phyloP scores from a whole-genome alignment of 2,113 vertebrate species.

The Trichomycterus rosablanca region DNA sequence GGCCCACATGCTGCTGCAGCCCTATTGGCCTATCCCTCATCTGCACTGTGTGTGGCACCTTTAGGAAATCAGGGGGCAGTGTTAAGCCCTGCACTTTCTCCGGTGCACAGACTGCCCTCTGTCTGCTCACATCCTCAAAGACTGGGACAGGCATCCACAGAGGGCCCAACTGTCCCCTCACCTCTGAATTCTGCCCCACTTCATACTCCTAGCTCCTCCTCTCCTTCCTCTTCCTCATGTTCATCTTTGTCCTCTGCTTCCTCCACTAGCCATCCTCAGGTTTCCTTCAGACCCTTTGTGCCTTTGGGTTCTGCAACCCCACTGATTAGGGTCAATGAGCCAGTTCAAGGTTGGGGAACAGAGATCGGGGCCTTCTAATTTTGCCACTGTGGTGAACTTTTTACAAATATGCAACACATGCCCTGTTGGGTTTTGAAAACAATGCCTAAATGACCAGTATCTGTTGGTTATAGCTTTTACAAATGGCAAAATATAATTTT shows the following conservation, averaged over 20 bases:
- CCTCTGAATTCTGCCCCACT: slow-evolving; percentile 36
- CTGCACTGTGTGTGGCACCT: slow-evolving; percentile 63
- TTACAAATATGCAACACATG: slow-evolving; percentile 10
- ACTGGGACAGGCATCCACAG: slow-evolving; percentile 61
- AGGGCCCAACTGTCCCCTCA: slow-evolving; percentile 57
- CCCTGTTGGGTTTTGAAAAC: neutral
- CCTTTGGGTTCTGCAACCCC: slow-evolving; percentile 59
- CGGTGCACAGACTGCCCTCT: slow-evolving; percentile 58
- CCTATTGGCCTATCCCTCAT: slow-evolving; percentile 71
- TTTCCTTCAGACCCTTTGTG: slow-evolving; percentile 69
- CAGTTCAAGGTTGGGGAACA: slow-evolving; percentile 76
- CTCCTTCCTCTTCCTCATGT: slow-evolving; percentile 49
- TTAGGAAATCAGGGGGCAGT: slow-evolving; percentile 60
- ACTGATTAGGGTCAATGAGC: slow-evolving; percentile 64
- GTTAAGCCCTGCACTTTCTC: slow-evolving; percentile 58
- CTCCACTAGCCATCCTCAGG: slow-evolving; percentile 47
- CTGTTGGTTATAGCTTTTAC: too few relatives aligned
- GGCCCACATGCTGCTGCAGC: slow-evolving; percentile 60
- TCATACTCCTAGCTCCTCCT: slow-evolving; percentile 52
- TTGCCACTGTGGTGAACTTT: neutral
- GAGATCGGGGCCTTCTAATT: slow-evolving; percentile 89
- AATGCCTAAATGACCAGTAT: neutral
- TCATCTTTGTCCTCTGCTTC: slow-evolving; percentile 54
- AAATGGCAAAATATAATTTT: slow-evolving; percentile 11
- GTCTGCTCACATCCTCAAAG: slow-evolving; percentile 52